Percentiles rank a stretch among this genome's conserved stretches.
Conservation (phyloP, 2,888 invertebrate genomes). For the Temnothorax unifasciatus region DNA sequence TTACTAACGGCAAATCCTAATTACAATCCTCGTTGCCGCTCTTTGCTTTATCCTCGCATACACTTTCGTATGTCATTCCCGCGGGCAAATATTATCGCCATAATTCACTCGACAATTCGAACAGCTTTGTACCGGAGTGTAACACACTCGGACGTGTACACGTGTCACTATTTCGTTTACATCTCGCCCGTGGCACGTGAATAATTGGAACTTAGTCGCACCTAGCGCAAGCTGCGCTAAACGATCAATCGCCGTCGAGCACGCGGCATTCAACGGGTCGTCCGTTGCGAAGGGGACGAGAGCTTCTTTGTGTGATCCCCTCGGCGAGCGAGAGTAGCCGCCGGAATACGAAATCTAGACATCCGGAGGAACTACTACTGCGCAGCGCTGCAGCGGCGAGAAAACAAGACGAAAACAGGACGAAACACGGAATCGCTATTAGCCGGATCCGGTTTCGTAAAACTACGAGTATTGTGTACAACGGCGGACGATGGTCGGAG, state of each 20-base stretch:
- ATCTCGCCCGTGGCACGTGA: neutral
- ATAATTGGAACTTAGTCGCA: slow-evolving; percentile 17
- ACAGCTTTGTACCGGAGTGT: neutral
- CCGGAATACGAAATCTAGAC: slow-evolving; percentile 22
- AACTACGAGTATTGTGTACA: neutral
- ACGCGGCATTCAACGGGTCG: slow-evolving; percentile 34
- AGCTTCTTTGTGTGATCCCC: slow-evolving; percentile 40
- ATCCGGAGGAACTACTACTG: slow-evolving; percentile 5
- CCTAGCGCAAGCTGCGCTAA: slow-evolving; percentile 60
- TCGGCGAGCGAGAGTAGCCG: slow-evolving; percentile 28
- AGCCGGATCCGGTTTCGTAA: slow-evolving; percentile 17
- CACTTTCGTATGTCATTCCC: neutral
- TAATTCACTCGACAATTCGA: slow-evolving; percentile 1
- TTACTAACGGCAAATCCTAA: neutral
- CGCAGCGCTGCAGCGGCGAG: slow-evolving; percentile 8
- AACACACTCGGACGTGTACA: neutral
- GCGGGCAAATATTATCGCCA: neutral
- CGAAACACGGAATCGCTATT: slow-evolving; percentile 43
- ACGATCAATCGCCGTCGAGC: slow-evolving; percentile 61
- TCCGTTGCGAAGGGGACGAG: slow-evolving; percentile 2
- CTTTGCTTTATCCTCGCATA: neutral
- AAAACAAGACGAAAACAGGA: slow-evolving; percentile 4
- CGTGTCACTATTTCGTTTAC: slow-evolving; percentile 13
- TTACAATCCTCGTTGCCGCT: neutral
- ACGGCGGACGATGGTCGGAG: neutral